phyloP scores from a whole-genome alignment of 2,113 vertebrate genomes.

The Percina caprodes region DNA sequence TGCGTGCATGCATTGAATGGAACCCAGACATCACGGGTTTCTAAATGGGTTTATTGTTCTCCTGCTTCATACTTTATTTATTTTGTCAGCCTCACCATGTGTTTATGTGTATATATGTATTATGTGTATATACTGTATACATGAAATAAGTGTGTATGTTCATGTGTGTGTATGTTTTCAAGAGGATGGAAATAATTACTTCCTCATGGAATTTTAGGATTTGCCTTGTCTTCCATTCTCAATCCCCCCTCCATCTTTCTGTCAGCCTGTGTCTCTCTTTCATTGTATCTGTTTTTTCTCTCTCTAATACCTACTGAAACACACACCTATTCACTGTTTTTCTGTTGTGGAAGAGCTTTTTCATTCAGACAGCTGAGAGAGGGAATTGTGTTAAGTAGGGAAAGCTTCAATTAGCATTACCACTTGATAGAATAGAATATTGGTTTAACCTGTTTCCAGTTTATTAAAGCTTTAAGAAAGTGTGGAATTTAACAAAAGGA shows the following conservation, averaged over 20 bases:
- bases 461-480: not conserved
- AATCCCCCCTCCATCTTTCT: slow-evolving; percentile 23
- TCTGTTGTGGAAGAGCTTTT: slow-evolving; percentile 33
- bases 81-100: slow-evolving; percentile 42
- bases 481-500: not conserved
- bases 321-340: slow-evolving; percentile 46
- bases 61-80: slow-evolving; percentile 50
- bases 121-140: not conserved
- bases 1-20: slow-evolving; percentile 32
- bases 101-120: not conserved
- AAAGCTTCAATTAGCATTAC: not conserved
- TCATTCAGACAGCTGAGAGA: slow-evolving; percentile 29
- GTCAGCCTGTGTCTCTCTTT: slow-evolving; percentile 19
- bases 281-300: slow-evolving; percentile 42
- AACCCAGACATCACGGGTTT: slow-evolving; percentile 53
- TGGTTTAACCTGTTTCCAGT: not conserved
- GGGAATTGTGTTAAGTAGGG: not conserved
- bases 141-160: not conserved
- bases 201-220: slow-evolving; percentile 61
- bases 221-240: slow-evolving; percentile 28
- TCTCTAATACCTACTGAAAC: slow-evolving; percentile 32
- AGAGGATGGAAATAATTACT: slow-evolving; percentile 60
- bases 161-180: slow-evolving; percentile 29
- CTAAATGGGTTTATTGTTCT: slow-evolving; percentile 75
- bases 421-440: not conserved